Percentiles rank a stretch among this genome's conserved stretches.
These are phyloP conservation scores for Talpa occidentalis DNA, from an alignment of 2,113 vertebrate genomes.

Conservation along the genomic window DNA sequence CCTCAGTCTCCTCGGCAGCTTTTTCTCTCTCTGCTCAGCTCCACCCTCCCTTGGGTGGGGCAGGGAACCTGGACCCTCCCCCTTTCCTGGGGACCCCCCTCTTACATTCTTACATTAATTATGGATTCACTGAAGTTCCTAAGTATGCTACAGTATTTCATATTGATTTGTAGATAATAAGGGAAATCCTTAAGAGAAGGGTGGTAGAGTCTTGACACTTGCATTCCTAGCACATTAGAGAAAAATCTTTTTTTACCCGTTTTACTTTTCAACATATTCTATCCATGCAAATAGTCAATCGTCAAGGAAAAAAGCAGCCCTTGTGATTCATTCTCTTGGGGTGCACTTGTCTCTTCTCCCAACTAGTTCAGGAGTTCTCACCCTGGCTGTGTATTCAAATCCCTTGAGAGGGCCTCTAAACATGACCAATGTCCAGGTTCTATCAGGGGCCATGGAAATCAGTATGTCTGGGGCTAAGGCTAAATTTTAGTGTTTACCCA, in stretches of 20 bases:
- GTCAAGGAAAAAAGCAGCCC: neutral
- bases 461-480: neutral
- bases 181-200: neutral
- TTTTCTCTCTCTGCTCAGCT: too few species aligned
- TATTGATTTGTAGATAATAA: neutral
- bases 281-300: neutral
- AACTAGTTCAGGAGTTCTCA: neutral
- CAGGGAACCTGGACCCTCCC: too few species aligned
- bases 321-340: neutral
- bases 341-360: neutral
- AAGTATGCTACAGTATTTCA: constrained; percentile 11
- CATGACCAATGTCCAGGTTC: neutral
- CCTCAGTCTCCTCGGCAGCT: too few species aligned
- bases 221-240: constrained; percentile 1
- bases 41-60: too few species aligned
- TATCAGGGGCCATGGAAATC: neutral
- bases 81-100: too few species aligned
- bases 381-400: neutral
- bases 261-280: constrained; percentile 4
- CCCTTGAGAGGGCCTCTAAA: neutral
- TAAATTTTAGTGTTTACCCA: neutral
- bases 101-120: neutral
- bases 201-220: neutral
- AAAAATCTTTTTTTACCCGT: neutral
- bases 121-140: constrained; percentile 17